Evolutionary conservation across 2,888 invertebrate genomes (phyloP).

Genomic region (Criorhina ranunculi): DNA sequence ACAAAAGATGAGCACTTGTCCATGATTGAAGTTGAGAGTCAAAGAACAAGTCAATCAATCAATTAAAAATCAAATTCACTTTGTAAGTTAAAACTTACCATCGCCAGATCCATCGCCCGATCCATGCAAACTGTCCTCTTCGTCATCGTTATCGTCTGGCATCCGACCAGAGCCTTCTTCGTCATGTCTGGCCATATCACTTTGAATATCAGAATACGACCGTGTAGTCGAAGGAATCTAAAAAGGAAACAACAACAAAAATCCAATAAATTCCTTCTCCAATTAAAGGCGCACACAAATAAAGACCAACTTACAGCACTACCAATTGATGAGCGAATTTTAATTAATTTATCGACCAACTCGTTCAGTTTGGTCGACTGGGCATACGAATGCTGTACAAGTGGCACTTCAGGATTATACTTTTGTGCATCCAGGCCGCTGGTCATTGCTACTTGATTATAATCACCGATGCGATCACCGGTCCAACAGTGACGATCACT

Average conservation of each 20-base stretch:
- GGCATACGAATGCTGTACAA: conserved; percentile 79
- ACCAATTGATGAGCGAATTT: conserved; percentile 83
- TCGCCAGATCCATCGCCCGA: conserved; percentile 84
- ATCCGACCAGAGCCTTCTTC: conserved; percentile 83
- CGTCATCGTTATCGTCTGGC: conserved; percentile 81
- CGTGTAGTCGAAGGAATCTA: conserved; percentile 81
- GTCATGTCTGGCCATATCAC: conserved; percentile 83
- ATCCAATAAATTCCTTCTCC: conserved; percentile 55
- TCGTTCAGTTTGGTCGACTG: conserved; percentile 82
- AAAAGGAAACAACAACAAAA: conserved; percentile 1
- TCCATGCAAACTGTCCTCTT: conserved; percentile 82
- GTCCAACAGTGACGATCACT: conserved; percentile 84
- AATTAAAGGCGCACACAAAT: conserved; percentile 29
- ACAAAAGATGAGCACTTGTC: conserved; percentile 30
- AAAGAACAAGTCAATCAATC: conserved; percentile 69
- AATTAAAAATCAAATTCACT: conserved; percentile 55
- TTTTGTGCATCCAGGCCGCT: conserved; percentile 83
- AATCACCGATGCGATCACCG: conserved; percentile 84
- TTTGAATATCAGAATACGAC: conserved; percentile 83
- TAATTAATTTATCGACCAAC: conserved; percentile 83
- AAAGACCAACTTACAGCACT: conserved; percentile 81
- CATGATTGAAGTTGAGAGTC: conserved; percentile 44
- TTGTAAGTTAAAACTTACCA: conserved; percentile 78
- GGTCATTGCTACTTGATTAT: conserved; percentile 83
- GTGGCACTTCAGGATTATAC: conserved; percentile 84